These are phyloP conservation scores for Scylla paramamosain DNA, from an alignment of 1,140 invertebrate species.

Conservation along the genomic window DNA sequence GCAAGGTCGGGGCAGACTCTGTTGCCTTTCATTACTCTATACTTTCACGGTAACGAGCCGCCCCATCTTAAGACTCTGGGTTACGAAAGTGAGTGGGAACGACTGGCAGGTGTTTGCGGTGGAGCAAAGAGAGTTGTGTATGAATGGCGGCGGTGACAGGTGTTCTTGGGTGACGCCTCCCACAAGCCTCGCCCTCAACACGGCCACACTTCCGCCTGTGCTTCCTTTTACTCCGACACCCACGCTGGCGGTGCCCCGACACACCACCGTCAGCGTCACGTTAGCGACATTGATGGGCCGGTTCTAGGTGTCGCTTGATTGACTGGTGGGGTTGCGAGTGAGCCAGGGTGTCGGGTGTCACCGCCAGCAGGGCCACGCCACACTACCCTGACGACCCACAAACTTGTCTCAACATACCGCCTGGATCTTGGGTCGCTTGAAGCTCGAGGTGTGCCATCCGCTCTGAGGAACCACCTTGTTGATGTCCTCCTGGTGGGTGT, in stretches of 20 bases:
- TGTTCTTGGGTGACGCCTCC: constrained; percentile 16
- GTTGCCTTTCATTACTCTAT: not conserved
- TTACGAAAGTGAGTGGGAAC: not conserved
- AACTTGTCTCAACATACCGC: constrained; percentile 67
- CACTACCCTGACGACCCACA: constrained; percentile 18
- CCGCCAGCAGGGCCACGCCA: constrained; percentile 15
- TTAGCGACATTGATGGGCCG: no score
- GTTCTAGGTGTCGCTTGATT: not conserved
- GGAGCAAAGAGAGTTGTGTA: not conserved
- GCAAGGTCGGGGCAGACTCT: not conserved
- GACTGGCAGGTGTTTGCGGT: not conserved
- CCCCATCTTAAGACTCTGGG: not conserved
- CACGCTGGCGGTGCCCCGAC: not conserved
- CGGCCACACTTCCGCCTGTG: not conserved
- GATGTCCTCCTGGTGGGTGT: constrained; percentile 78
- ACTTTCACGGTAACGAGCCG: not conserved
- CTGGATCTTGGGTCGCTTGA: constrained; percentile 73
- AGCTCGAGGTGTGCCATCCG: constrained; percentile 75
- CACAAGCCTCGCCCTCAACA: constrained; percentile 10
- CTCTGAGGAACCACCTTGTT: constrained; percentile 77
- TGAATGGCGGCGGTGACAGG: constrained; percentile 18
- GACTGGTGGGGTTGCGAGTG: constrained; percentile 44
- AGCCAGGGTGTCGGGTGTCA: constrained; percentile 42
- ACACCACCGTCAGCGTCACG: not conserved
- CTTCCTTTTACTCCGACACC: not conserved